Evolutionary conservation across 2,888 invertebrate genomes (phyloP), one percentile per base, ranked within the genome.

Genomic region (Sclerodermus sp.): DNA sequence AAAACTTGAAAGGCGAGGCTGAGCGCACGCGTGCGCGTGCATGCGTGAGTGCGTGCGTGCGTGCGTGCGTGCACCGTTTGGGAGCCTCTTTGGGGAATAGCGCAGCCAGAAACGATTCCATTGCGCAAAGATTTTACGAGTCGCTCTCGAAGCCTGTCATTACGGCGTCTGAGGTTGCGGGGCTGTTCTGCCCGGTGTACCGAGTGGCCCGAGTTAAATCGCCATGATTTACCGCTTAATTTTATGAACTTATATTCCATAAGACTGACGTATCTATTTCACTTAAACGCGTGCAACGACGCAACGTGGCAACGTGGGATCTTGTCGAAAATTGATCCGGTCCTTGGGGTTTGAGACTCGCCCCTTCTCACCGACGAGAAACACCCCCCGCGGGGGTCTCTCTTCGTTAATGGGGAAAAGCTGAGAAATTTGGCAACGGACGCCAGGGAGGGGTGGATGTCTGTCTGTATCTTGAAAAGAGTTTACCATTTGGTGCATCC

Each of bases 401-500:
- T n/a, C n/a, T n/a, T n/a, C n/a, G n/a, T n/a, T n/a, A n/a, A n/a
- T n/a, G n/a, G n/a, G n/a, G n/a, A n/a, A n/a, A n/a, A n/a, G n/a
- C n/a, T n/a, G n/a, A n/a, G n/a, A n/a, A n/a, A n/a, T 10, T 30
- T 30, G 30, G 10, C 30, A 30, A 30, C 10, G 6, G 30, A 30
- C 6, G 10, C 10, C 30, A 6, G 30, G 10, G 30, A 9, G 30
- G 10, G 14, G n/a, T n/a, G n/a, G n/a, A n/a, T n/a, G n/a, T n/a
- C n/a, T n/a, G n/a, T n/a, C n/a, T 45, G 42, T 52, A 57, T 57
- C 53, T 57, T 63, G 60, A 67, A 63, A 66, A 66, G 60, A 62
- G 60, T 71, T 76, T 77, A 78, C 77, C 77, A 77, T 78, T 74
- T 76, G 77, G 68, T 77, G 77, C 76, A 78, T 78, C 65, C 77